Conservation (phyloP, 2,888 invertebrate species). For the Drosophila helvetica region DNA sequence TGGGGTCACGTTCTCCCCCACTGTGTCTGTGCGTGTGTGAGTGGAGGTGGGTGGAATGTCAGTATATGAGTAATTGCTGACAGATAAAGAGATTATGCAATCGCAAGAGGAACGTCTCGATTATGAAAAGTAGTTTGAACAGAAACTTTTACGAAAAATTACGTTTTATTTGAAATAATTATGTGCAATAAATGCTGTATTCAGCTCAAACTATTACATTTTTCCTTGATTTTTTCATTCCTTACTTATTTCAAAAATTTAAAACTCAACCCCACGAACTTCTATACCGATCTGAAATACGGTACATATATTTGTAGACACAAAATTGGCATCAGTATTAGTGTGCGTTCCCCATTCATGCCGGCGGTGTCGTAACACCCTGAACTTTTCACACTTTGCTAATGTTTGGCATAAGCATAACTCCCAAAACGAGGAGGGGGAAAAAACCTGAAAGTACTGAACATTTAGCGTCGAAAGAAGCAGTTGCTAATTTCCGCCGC, state of each 20-base stretch:
- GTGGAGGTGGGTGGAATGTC: constrained; percentile 21
- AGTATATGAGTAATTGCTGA: constrained; percentile 35
- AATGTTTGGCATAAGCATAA: constrained; percentile 55
- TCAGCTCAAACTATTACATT: neutral
- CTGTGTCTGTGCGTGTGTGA: constrained; percentile 44
- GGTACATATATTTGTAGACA: neutral
- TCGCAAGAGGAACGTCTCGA: neutral
- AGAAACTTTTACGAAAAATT: neutral
- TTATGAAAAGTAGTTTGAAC: neutral
- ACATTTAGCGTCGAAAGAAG: constrained; percentile 51
- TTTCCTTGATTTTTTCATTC: too few species aligned
- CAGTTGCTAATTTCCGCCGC: constrained; percentile 73
- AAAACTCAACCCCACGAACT: too few species aligned
- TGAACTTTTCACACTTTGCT: constrained; percentile 74
- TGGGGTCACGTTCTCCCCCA: too few species aligned
- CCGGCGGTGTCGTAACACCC: constrained; percentile 26
- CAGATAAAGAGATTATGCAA: constrained; percentile 32
- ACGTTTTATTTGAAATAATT: neutral
- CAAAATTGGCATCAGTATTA: constrained; percentile 35
- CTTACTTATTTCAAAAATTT: too few species aligned
- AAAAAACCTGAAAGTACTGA: constrained; percentile 26
- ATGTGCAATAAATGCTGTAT: neutral
- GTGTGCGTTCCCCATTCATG: constrained; percentile 13
- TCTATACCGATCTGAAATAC: neutral
- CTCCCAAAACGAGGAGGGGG: neutral